Evolutionary conservation across 2,888 invertebrate genomes (phyloP).

Genomic region (Rhagonycha lutea): DNA sequence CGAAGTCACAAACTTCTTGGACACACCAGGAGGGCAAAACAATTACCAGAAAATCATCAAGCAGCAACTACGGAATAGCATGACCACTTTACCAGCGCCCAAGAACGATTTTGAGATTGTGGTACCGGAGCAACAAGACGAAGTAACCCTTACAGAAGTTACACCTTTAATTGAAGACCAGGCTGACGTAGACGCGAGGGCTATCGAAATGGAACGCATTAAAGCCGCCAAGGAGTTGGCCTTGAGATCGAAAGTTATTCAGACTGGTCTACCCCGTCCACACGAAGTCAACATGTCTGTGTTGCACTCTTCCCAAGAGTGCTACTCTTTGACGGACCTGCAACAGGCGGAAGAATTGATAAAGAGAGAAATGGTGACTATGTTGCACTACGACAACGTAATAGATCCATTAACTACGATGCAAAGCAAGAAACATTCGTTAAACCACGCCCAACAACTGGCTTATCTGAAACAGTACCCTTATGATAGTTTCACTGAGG

Average conservation of each 20-base stretch:
- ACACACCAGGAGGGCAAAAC: constrained; percentile 68
- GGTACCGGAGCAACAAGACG: constrained; percentile 81
- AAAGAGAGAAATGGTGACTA: constrained; percentile 94
- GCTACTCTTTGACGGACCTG: constrained; percentile 79
- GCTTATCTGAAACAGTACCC: constrained; percentile 86
- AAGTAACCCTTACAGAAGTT: constrained; percentile 50
- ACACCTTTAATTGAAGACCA: constrained; percentile 72
- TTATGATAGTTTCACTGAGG: constrained; percentile 72
- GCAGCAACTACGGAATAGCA: constrained; percentile 74
- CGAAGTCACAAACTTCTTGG: constrained; percentile 69
- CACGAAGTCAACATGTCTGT: constrained; percentile 84
- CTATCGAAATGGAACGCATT: constrained; percentile 70
- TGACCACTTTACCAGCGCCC: constrained; percentile 84
- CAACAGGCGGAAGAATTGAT: constrained; percentile 96
- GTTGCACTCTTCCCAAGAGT: constrained; percentile 74
- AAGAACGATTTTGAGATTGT: constrained; percentile 99
- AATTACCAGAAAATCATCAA: constrained; percentile 73
- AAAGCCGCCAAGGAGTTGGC: constrained; percentile 72
- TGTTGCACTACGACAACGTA: constrained; percentile 89
- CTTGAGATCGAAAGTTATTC: constrained; percentile 83
- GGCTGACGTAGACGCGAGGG: constrained; percentile 78
- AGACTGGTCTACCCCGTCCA: constrained; percentile 83
- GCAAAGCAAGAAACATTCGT: constrained; percentile 58
- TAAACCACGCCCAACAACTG: constrained; percentile 71
- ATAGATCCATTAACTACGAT: constrained; percentile 67